Base-by-base conservation (phyloP, 2,888 invertebrate species). In the Dolichomitus sp. region DNA sequence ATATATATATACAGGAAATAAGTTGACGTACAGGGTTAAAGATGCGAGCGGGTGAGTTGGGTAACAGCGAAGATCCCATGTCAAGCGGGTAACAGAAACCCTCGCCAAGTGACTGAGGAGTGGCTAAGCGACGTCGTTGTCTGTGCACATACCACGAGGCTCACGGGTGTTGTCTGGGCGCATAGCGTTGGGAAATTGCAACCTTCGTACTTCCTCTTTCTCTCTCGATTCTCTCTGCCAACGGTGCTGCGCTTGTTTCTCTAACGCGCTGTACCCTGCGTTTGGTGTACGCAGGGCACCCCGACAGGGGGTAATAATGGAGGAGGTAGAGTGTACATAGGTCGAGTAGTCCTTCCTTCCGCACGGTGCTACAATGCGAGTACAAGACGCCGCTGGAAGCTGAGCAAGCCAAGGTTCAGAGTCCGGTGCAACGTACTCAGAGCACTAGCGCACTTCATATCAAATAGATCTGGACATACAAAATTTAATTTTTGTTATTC, bases 61-160 rank as follows among this genome's bases (percentile, higher is more conserved):
- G 65, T 66, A 59, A 70, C 65, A 66, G 50, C 65, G 61, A 63
- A 69, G 76, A 83, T 80, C 72, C 54, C 68, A 72, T 83, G 69
- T 80, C 83, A 77, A 83, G 76, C 68, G 72, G 40, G 80, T 77
- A 69, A 80, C 83, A 40, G 57, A 75, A 79, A 63, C 81, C 66
- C 74, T 72, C 77, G 48, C 45, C 69, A 59, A 65, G 73, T 63
- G 84, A 84, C 52, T 52, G 68, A 85, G 76, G 68, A 76, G 69
- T 77, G 63, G 78, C 81, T 77, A 69, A 76, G 69, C 63, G 45
- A 45, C 50, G 63, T 40, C 54, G 57, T 66, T 61, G 54, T 66
- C 45, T 70, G 45, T 70, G 54, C 66, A 45, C 23, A 30, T 52
- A 37, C 30, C 45, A 19, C 12, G 23, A n/a, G n/a, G 30, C 30